phyloP scores from a whole-genome alignment of 2,888 invertebrate genomes.

The Rhagonycha fulva region DNA sequence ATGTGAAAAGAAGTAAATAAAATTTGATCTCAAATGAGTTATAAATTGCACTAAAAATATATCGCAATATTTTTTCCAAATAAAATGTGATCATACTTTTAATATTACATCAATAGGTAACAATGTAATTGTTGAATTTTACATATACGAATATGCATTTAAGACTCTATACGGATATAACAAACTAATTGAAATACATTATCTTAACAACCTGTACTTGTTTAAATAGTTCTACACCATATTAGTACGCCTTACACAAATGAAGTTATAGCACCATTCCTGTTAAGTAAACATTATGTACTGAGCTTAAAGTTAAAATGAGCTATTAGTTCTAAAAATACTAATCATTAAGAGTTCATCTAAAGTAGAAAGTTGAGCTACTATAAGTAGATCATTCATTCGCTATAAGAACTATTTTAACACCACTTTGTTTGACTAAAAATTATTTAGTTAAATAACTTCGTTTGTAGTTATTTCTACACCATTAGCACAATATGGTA shows the following conservation, averaged over 20 bases:
- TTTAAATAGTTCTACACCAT: conserved; percentile 15
- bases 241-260: conserved; percentile 13
- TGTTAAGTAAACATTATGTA: neutral
- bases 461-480: neutral
- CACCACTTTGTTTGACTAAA: neutral
- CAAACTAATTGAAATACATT: conserved; percentile 15
- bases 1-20: neutral
- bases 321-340: neutral
- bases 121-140: neutral
- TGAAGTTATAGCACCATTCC: conserved; percentile 13
- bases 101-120: neutral
- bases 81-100: neutral
- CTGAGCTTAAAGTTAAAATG: neutral
- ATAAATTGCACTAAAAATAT: too few species aligned
- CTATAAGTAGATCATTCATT: neutral
- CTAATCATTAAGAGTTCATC: neutral
- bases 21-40: neutral
- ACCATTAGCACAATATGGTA: neutral
- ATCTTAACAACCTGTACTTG: conserved; percentile 8
- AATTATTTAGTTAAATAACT: neutral
- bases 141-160: neutral
- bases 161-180: conserved; percentile 7
- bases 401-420: neutral
- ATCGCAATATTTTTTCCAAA: neutral
- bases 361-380: neutral